Evolutionary conservation across 1,140 invertebrate species (phyloP).

Genomic region (Caenorhabditis remanei): DNA sequence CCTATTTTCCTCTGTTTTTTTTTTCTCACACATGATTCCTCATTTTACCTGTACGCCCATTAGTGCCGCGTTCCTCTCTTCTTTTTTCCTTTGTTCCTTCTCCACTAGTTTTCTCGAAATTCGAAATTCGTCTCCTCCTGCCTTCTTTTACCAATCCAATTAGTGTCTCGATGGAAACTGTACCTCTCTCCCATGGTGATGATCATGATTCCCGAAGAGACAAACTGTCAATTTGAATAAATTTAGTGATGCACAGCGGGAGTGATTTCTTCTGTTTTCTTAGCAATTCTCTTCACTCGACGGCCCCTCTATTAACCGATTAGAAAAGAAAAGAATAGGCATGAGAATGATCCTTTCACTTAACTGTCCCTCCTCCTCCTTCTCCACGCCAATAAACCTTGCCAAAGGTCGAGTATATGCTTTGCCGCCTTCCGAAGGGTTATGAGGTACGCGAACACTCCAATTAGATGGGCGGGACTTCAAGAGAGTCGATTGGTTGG

Average conservation of each 20-base stretch:
- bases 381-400: constrained; percentile 28
- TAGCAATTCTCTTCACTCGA: background rate
- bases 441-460: constrained; percentile 8
- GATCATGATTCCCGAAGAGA: background rate
- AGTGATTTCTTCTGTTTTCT: background rate
- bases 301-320: constrained; percentile 14
- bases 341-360: background rate
- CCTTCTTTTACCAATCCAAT: background rate
- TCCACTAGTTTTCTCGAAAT: background rate
- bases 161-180: background rate
- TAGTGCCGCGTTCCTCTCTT: background rate
- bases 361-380: constrained; percentile 9
- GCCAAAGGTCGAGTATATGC: constrained; percentile 43
- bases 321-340: background rate
- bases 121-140: background rate
- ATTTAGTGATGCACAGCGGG: constrained; percentile 21
- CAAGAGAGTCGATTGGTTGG: too few species aligned
- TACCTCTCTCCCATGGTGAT: background rate
- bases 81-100: background rate
- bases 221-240: constrained; percentile 33
- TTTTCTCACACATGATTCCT: background rate
- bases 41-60: background rate
- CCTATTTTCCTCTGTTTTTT: background rate
- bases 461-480: constrained; percentile 15
- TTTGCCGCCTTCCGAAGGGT: background rate